Base-by-base conservation (phyloP, 2,888 invertebrate genomes). In the Lepidocyrtoides sp. region DNA sequence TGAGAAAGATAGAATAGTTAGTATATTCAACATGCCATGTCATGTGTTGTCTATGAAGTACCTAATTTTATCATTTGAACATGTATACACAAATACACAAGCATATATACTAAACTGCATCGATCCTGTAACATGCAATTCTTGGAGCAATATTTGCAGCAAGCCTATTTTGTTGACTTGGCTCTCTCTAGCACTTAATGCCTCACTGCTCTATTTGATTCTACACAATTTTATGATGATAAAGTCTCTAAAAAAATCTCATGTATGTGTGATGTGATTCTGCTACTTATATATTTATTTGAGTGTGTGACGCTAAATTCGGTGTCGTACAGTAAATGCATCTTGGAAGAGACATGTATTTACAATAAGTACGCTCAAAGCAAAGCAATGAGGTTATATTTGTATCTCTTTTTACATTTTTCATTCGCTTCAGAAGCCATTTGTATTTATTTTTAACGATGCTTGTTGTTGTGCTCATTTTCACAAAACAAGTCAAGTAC, bases 401-500 rank as follows among this genome's bases (percentile, higher is more conserved):
- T 60, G 60, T 1, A 23, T 26, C 23, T 23, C 26, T 23, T 20
- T 12, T 60, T 60, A 2, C 60, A 23, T 10, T 26, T 23, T 26
- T 36, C 36, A 4, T 36, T 7, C 36, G 2, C 36, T 36, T 4
- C 36, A 36, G 23, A 1, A 60, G 10, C 23, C 54, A 23, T 60
- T 60, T 23, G 7, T 20, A 60, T 23, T 10, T 26, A 5, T 60
- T 23, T 26, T 4, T 60, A 36, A 36, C 36, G 36, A 60, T 17
- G 60, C 60, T 60, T 60, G 23, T 57, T 57, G 32, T 12, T 32
- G 63, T 14, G 29, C 63, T 14, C 32, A 63, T 63, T 63, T 12
- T 63, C 29, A 29, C 12, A 32, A 60, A 63, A 63, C 41, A 41
- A 66, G 32, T 69, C 63, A 63, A 29, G 63, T 69, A 23, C 69